Percentiles rank a stretch among this genome's conserved stretches.
Conservation (phyloP, 1,140 invertebrate species). For the Panagrolaimus sp. region DNA sequence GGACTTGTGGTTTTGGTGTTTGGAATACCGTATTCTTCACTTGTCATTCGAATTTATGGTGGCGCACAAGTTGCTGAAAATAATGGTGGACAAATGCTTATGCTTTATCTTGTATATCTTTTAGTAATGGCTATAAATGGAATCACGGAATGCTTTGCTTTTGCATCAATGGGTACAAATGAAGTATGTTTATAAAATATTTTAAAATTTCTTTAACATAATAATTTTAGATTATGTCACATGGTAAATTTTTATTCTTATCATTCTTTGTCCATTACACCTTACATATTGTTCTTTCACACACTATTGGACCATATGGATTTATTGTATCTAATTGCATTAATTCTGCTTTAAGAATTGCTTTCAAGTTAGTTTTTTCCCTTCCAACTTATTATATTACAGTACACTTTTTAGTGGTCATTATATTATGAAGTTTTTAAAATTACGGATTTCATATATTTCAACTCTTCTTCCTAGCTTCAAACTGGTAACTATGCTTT, state of each 20-base stretch:
- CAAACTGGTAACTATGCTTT: not conserved
- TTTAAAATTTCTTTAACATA: constrained; percentile 9
- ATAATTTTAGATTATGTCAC: constrained; percentile 22
- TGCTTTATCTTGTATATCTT: constrained; percentile 41
- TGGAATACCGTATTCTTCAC: constrained; percentile 33
- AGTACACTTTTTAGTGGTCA: not conserved
- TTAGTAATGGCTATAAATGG: constrained; percentile 42
- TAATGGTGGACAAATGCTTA: constrained; percentile 29
- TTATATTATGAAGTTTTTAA: not conserved
- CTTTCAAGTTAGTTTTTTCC: not conserved
- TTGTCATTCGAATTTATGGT: constrained; percentile 39
- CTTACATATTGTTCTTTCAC: constrained; percentile 22
- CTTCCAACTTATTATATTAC: not conserved
- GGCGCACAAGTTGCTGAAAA: constrained; percentile 29
- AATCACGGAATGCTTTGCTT: constrained; percentile 41
- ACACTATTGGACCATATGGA: constrained; percentile 30
- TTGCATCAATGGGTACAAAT: constrained; percentile 26
- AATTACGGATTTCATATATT: not conserved
- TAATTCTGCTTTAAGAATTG: constrained; percentile 1
- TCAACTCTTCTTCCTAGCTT: constrained; percentile 11
- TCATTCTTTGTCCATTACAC: constrained; percentile 28
- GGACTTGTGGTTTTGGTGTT: constrained; percentile 36
- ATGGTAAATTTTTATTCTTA: constrained; percentile 30
- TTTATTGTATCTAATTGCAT: constrained; percentile 36
- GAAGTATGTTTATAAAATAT: constrained; percentile 14